phyloP scores from a whole-genome alignment of 23 tunicate species.

The Trididemnum miniatum region DNA sequence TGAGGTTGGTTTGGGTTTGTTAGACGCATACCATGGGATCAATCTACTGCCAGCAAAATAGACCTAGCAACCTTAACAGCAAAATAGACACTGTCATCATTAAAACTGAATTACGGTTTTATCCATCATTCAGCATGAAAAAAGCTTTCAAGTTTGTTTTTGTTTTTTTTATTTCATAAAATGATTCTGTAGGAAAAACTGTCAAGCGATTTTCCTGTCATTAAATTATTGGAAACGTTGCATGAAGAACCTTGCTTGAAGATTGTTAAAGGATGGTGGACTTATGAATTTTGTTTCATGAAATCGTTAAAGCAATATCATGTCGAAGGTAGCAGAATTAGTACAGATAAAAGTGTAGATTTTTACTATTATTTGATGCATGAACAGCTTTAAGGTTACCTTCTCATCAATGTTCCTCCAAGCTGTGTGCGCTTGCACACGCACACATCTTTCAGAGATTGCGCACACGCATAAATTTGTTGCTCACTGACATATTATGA shows the following conservation, averaged over 20 bases:
- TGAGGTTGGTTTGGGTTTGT: slow-evolving; percentile 31
- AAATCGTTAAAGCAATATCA: slow-evolving; percentile 58
- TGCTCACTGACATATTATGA: background rate
- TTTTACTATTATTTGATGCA: too few relatives aligned
- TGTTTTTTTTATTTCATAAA: background rate
- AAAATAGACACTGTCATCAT: too few relatives aligned
- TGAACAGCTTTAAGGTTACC: too few relatives aligned
- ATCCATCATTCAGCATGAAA: too few relatives aligned
- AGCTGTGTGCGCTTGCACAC: background rate
- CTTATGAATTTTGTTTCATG: slow-evolving; percentile 72
- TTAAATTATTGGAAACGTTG: slow-evolving; percentile 48
- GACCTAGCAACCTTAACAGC: too few relatives aligned
- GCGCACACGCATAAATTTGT: background rate
- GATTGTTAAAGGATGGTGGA: slow-evolving; percentile 85
- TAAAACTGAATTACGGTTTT: too few relatives aligned
- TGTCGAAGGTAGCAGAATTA: slow-evolving; percentile 74
- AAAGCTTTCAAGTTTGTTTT: too few relatives aligned
- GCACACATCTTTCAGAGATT: background rate
- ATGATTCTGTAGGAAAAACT: slow-evolving; percentile 20
- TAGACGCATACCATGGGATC: too few relatives aligned
- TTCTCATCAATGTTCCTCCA: too few relatives aligned
- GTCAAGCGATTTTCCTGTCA: slow-evolving; percentile 39
- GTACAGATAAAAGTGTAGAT: too few relatives aligned
- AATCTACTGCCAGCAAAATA: too few relatives aligned
- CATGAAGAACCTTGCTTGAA: slow-evolving; percentile 42